A percentile compares a stretch with the other conserved stretches of the same genome.
These are phyloP conservation scores for Microdon myrmicae DNA, from an alignment of 2,888 invertebrate genomes.

Conservation along the genomic window DNA sequence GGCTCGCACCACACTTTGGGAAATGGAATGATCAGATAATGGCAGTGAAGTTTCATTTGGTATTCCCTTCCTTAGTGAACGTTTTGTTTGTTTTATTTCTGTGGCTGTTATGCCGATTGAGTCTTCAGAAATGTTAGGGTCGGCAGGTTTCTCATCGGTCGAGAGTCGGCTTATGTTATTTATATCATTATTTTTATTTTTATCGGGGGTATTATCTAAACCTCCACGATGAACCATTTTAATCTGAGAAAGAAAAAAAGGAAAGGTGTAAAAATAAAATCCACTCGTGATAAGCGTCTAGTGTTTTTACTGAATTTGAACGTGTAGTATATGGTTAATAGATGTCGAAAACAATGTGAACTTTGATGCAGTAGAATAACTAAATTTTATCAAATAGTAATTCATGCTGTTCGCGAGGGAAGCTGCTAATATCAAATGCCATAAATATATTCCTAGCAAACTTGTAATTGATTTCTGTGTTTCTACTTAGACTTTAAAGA, in stretches of 20 bases:
- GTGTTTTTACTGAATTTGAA: too few species aligned
- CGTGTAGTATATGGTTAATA: too few species aligned
- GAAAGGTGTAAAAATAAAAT: too few species aligned
- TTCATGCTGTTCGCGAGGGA: too few species aligned
- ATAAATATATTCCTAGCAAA: too few species aligned
- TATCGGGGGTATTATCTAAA: constrained; percentile 41
- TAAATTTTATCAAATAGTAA: too few species aligned
- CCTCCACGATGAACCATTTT: constrained; percentile 57
- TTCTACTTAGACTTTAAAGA: too few species aligned
- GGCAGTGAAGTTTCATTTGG: constrained; percentile 39
- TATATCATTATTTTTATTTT: constrained; percentile 39
- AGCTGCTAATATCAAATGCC: too few species aligned
- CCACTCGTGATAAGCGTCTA: too few species aligned
- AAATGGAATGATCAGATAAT: constrained; percentile 46
- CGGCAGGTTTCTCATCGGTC: constrained; percentile 34
- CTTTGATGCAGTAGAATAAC: too few species aligned
- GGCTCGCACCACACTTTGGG: constrained; percentile 33
- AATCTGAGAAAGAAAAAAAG: constrained; percentile 46
- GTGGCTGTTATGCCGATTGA: constrained; percentile 23
- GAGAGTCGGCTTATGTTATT: not conserved
- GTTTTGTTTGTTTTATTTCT: constrained; percentile 33
- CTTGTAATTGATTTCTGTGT: too few species aligned
- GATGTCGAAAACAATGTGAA: too few species aligned
- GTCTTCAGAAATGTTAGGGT: constrained; percentile 22
- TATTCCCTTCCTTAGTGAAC: constrained; percentile 21